Evolutionary conservation across 2,113 vertebrate genomes (phyloP), one percentile per base, ranked within the genome.

Genomic region (Lates calcarifer): DNA sequence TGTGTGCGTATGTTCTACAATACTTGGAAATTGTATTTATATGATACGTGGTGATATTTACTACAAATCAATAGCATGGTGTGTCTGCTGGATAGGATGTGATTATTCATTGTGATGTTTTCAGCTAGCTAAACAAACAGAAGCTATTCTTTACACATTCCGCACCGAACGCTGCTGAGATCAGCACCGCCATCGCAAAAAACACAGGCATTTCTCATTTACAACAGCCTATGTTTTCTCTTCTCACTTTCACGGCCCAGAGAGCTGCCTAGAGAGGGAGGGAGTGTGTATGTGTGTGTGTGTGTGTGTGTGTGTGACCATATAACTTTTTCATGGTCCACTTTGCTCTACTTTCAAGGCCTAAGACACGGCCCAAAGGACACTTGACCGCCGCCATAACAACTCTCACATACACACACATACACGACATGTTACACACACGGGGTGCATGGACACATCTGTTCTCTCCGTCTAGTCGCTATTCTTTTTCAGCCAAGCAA

Each of bases 271-370:
- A 29, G 58, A 82, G 73, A 72, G 81, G 79, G 85, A 51, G 77
- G 66, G 77, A 15, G 55, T 2, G 22, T 66, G 82, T 67, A 53
- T n/a, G 61, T 28, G 18, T 20, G 76, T 56, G 53, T 62, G 57
- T 41, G 66, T 24, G 37, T 22, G 26, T 45, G 79, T 71, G 84
- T 70, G 26, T 87, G 72, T 66, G 69, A 84, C 88, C 47, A 28
- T 84, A 81, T 79, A 74, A 88, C 87, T 87, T 91, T 89, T 91
- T 87, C 86, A 93, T 87, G 89, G 86, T 91, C 87, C 74, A 84
- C 84, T 90, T 84, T 90, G 86, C 82, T 90, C 83, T 79, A 79
- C 83, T 88, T 91, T 90, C 64, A 77, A 83, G 64, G 65, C 57
- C 57, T 4, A 39, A 69, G 87, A 89, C 77, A 87, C 53, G 64